Evolutionary conservation across 2,888 invertebrate genomes (phyloP).

Genomic region (Tuta absoluta): DNA sequence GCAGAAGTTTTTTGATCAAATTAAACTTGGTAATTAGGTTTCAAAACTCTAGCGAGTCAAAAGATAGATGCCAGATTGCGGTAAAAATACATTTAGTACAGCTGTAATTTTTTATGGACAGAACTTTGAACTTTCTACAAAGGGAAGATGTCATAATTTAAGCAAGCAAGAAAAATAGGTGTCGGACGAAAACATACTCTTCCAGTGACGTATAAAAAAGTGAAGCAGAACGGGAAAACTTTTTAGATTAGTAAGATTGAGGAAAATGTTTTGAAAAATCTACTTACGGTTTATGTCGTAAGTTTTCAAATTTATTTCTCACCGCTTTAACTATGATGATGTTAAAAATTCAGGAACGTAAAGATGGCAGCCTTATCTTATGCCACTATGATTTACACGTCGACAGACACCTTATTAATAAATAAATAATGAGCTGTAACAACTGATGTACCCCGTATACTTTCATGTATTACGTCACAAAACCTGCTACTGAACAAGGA

Average conservation of each 20-base stretch:
- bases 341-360: neutral
- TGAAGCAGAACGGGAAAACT: neutral
- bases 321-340: neutral
- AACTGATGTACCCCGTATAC: conserved; percentile 28
- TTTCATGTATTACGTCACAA: conserved; percentile 47
- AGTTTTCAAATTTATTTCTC: neutral
- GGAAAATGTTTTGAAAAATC: neutral
- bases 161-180: neutral
- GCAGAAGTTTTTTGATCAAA: neutral
- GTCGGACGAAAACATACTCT: neutral
- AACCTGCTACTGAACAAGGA: conserved; percentile 38
- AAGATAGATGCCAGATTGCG: neutral
- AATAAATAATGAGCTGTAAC: conserved; percentile 15
- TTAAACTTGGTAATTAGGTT: neutral
- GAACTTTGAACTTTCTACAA: neutral
- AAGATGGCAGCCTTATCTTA: neutral
- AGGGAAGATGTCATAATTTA: neutral
- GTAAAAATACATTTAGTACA: neutral
- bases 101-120: neutral
- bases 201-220: neutral
- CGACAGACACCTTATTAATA: conserved; percentile 4
- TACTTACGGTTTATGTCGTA: neutral
- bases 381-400: neutral
- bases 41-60: neutral
- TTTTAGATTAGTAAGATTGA: conserved; percentile 4